These are phyloP conservation scores for Lordiphosa stackelbergi DNA, from an alignment of 1,140 invertebrate genomes.

Conservation along the genomic window DNA sequence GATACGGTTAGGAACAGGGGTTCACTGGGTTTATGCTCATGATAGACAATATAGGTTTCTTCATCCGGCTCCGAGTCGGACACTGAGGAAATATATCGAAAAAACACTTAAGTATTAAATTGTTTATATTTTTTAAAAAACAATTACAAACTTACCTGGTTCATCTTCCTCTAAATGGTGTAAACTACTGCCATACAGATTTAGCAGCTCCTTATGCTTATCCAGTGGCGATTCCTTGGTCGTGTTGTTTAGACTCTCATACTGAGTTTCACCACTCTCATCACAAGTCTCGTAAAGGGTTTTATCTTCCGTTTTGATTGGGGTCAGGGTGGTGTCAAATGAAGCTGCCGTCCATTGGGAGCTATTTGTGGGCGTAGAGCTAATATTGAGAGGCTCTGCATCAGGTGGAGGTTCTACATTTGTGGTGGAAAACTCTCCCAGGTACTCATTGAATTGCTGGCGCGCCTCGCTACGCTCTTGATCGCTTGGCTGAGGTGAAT, in stretches of 20 bases:
- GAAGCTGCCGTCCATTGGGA: not conserved
- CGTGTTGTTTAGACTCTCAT: conserved; percentile 31
- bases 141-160: conserved; percentile 34
- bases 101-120: not conserved
- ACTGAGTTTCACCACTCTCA: conserved; percentile 31
- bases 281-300: conserved; percentile 57
- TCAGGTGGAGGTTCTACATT: not conserved
- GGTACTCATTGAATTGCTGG: conserved; percentile 55
- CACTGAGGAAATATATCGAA: conserved; percentile 22
- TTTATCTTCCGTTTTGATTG: conserved; percentile 33
- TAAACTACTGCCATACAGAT: conserved; percentile 31
- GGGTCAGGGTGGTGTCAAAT: conserved; percentile 31
- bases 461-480: conserved; percentile 37
- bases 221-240: conserved; percentile 21
- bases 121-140: too few relatives aligned
- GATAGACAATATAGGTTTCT: conserved; percentile 64
- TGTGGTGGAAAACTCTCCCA: conserved; percentile 40
- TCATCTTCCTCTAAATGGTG: conserved; percentile 32
- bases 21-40: conserved; percentile 47
- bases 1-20: conserved; percentile 71
- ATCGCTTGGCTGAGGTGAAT: conserved; percentile 21
- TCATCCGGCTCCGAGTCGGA: conserved; percentile 72
- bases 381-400: conserved; percentile 11
- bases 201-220: conserved; percentile 48
- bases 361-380: conserved; percentile 47